phyloP scores from a whole-genome alignment of 1,140 invertebrate genomes.

The Conopomorpha cramerella region DNA sequence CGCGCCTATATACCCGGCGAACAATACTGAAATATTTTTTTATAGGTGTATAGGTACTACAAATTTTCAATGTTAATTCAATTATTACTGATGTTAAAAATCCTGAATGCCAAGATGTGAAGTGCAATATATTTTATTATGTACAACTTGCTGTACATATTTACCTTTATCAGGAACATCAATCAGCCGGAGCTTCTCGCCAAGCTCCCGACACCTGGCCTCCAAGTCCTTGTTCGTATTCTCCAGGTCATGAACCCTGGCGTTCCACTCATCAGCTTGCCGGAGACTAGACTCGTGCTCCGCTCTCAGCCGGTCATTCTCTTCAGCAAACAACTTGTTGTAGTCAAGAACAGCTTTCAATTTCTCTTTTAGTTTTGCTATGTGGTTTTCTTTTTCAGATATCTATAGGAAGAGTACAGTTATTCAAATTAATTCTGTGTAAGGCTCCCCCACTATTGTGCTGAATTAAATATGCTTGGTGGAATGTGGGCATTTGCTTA shows the following conservation, averaged over 20 bases:
- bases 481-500: too few species aligned
- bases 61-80: too few species aligned
- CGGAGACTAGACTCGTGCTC: conserved; percentile 25
- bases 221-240: conserved; percentile 24
- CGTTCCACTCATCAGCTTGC: conserved; percentile 40
- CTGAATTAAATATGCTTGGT: too few species aligned
- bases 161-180: conserved; percentile 53
- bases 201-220: conserved; percentile 34
- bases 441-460: too few species aligned
- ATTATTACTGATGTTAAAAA: too few species aligned
- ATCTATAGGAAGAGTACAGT: conserved; percentile 17
- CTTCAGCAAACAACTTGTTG: conserved; percentile 39
- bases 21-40: too few species aligned
- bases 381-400: conserved; percentile 34
- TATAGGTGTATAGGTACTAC: too few species aligned
- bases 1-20: too few species aligned
- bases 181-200: conserved; percentile 38
- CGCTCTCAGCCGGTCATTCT: conserved; percentile 30
- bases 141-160: too few species aligned
- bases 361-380: conserved; percentile 40
- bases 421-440: conserved; percentile 4
- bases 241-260: conserved; percentile 25
- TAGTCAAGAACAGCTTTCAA: conserved; percentile 37
- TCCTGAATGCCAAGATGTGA: too few species aligned
- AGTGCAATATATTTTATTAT: too few species aligned